Evolutionary conservation across 2,888 invertebrate species (phyloP), one percentile per base, ranked within the genome.

Genomic region (Noctua comes): DNA sequence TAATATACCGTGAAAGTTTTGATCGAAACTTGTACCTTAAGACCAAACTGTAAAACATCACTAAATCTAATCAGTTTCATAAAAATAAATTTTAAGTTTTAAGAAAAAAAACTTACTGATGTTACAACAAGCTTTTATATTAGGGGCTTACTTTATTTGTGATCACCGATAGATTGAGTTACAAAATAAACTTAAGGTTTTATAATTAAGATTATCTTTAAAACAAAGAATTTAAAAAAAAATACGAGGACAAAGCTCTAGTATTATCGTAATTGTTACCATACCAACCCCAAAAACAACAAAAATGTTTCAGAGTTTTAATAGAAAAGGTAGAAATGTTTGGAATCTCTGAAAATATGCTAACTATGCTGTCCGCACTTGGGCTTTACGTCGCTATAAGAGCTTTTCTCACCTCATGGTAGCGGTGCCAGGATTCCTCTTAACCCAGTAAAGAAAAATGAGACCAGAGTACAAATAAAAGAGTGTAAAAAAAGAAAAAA

Each of bases 361-460:
- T 71, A 73, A 73, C 73, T 76, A 85, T 70, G 70, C 66, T 59
- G 51, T 70, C 66, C 18, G 57, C 73, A 84, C 85, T 77, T 51
- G 65, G 66, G 73, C 68, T 84, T 84, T 79, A 79, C 75, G 71
- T 82, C 27, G 59, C 68, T 73, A n/a, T 73, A 71, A 85, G 82
- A 75, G 82, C 59, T 85, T 36, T 82, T 85, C 73, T 68, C 85
- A 82, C 84, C 66, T 68, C 79, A 16, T 68, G 51, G 64, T 13
- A 59, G 57, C 48, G 69, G 64, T 68, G 70, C 71, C 79, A 79
- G 80, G 82, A 79, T 73, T 73, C 73, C 82, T 73, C 76, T 82
- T 76, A 82, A 79, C 75, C 84, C 31, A 73, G 57, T 76, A 59
- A 75, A 83, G 46, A 76, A 71, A 81, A 71, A 65, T 46, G 36